Conservation (phyloP, 2,888 invertebrate species). For the Drosophila lacicola region DNA sequence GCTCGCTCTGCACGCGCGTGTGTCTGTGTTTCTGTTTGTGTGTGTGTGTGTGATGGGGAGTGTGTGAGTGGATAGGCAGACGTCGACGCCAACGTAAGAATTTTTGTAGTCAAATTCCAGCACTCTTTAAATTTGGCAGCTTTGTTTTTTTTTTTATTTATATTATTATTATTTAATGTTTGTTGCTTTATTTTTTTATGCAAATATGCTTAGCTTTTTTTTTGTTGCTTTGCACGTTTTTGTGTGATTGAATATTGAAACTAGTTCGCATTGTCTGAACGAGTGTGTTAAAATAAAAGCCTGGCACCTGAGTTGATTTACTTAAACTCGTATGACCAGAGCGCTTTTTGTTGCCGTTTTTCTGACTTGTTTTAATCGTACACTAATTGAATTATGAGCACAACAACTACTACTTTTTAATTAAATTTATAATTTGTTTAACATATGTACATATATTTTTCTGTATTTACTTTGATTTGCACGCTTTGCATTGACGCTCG, state of each 20-base stretch:
- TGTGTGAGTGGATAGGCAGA: constrained; percentile 9
- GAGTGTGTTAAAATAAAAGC: constrained; percentile 54
- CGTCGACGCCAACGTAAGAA: constrained; percentile 32
- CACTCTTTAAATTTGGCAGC: constrained; percentile 55
- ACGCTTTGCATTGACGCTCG: constrained; percentile 29
- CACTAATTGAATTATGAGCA: constrained; percentile 54
- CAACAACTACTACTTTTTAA: constrained; percentile 28
- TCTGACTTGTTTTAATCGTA: constrained; percentile 39
- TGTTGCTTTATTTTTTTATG: constrained; percentile 75
- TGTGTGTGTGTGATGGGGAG: background rate
- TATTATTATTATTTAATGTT: constrained; percentile 37
- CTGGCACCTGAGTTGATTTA: constrained; percentile 30
- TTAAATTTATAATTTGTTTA: constrained; percentile 19
- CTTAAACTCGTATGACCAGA: constrained; percentile 33
- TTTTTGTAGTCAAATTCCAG: constrained; percentile 72
- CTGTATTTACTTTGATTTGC: constrained; percentile 45
- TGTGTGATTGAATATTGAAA: constrained; percentile 52
- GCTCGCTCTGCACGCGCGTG: constrained; percentile 45
- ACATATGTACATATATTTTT: background rate
- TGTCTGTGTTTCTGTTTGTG: background rate
- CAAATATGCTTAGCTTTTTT: constrained; percentile 43
- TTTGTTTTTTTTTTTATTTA: constrained; percentile 15
- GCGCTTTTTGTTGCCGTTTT: constrained; percentile 28
- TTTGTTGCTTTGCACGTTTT: constrained; percentile 17
- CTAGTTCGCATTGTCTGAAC: constrained; percentile 55